phyloP scores from a whole-genome alignment of 1,140 invertebrate species.

The Halyomorpha halys region DNA sequence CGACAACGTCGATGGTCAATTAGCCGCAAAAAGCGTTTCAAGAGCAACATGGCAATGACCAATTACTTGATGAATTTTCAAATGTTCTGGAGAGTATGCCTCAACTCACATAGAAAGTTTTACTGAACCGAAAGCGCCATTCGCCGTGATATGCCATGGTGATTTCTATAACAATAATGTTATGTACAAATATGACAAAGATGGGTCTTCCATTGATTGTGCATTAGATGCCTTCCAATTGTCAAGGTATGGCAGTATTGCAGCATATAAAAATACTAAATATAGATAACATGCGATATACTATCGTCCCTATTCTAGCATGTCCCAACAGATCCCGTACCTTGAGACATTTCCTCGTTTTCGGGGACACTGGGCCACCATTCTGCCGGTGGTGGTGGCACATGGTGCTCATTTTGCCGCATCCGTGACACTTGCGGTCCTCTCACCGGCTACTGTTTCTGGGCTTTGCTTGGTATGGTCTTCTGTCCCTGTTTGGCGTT shows the following conservation, averaged over 20 bases:
- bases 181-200: conserved; percentile 38
- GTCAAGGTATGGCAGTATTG: conserved; percentile 34
- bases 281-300: too few species aligned
- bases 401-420: too few species aligned
- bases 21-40: background rate
- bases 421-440: too few species aligned
- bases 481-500: too few species aligned
- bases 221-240: conserved; percentile 38
- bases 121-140: conserved; percentile 33
- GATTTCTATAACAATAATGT: conserved; percentile 47
- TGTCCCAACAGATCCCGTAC: too few species aligned
- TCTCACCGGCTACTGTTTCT: too few species aligned
- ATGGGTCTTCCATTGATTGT: conserved; percentile 28
- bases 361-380: too few species aligned
- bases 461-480: too few species aligned
- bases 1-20: conserved; percentile 11
- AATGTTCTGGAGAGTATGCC: background rate
- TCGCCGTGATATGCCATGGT: conserved; percentile 42
- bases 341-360: too few species aligned
- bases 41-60: background rate
- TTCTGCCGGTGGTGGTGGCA: too few species aligned
- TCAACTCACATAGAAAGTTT: background rate
- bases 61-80: background rate
- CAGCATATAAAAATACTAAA: too few species aligned
- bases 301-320: too few species aligned